Conservation (phyloP, 2,888 invertebrate genomes). For the Sicus ferrugineus region DNA sequence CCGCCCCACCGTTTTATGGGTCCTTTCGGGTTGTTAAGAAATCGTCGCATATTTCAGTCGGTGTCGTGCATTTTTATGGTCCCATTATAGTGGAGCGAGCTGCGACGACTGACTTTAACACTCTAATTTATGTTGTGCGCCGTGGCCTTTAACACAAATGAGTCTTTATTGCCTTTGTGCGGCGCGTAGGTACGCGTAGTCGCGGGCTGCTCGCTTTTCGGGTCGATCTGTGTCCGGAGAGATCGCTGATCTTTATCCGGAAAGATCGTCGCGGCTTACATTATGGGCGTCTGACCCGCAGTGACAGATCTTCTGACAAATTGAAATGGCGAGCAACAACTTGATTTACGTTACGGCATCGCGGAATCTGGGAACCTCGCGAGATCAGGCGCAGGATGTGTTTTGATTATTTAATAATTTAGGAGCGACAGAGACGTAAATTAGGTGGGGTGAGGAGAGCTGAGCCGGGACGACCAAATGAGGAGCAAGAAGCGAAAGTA, state of each 20-base stretch:
- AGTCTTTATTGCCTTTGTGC: conserved; percentile 32
- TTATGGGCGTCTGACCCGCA: background rate
- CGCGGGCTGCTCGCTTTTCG: background rate
- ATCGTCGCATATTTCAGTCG: conserved; percentile 26
- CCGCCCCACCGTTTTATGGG: conserved; percentile 6
- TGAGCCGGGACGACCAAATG: too few species aligned
- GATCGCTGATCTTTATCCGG: conserved; percentile 13
- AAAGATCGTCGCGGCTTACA: background rate
- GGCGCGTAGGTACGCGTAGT: background rate
- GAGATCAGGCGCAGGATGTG: background rate
- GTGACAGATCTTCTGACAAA: conserved; percentile 18
- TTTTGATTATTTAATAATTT: background rate
- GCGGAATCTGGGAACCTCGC: background rate
- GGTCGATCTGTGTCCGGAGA: background rate
- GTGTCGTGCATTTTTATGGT: conserved; percentile 47
- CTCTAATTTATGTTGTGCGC: conserved; percentile 39
- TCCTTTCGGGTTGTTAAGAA: conserved; percentile 8
- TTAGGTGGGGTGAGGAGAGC: too few species aligned
- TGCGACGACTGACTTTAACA: conserved; percentile 33
- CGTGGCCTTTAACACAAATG: conserved; percentile 37
- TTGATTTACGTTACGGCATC: conserved; percentile 10
- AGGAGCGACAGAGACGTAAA: background rate
- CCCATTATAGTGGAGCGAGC: conserved; percentile 32
- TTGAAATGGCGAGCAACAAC: background rate
- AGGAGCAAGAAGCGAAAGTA: too few species aligned